Evolutionary conservation across 2,797 vertebrate species (phyloP), one percentile per base, ranked within the genome.

Genomic region (Manis crassicaudata): DNA sequence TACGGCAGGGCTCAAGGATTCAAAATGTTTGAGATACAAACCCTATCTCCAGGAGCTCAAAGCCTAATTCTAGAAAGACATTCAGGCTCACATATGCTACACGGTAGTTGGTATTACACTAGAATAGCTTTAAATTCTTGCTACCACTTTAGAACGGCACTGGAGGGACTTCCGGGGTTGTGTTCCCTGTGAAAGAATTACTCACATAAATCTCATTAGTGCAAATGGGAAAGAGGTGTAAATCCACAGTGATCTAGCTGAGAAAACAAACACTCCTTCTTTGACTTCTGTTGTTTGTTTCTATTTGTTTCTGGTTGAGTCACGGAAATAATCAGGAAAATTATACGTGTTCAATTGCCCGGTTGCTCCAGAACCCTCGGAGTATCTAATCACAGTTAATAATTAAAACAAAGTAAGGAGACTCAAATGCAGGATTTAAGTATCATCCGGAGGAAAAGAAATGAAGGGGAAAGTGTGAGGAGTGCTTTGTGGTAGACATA

Each of bases 241-340:
- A 96, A 95, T 84, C 85, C 92, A 58, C 84, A 43, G 72, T 40
- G 83, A 94, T 94, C 58, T 95, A 80, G 84, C 81, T 56, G 93
- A 94, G 84, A 96, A 97, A 97, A 96, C 82, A 97, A 96, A 96
- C 95, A 94, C 37, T 58, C 68, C 50, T 95, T 68, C 72, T 88
- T 32, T 93, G 91, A 91, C 75, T 79, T 97, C 96, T 96, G 95
- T 72, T 95, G 43, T 97, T 98, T 98, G 80, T 97, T 98, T 98
- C 93, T 96, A 35, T 96, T 97, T 73, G 77, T 93, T 97, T 96
- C n/a, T 3, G 85, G 96, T 88, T 98, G 82, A 98, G 97, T 97
- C 98, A 98, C 96, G 92, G 96, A 98, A 97, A 97, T 98, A 98
- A 97, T 97, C 94, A 97, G 96, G 96, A 77, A 97, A 98, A 98